Conservation (phyloP, 30 jellyfish, hydroid and myxozoan species). For the Nemopilema nomurai region DNA sequence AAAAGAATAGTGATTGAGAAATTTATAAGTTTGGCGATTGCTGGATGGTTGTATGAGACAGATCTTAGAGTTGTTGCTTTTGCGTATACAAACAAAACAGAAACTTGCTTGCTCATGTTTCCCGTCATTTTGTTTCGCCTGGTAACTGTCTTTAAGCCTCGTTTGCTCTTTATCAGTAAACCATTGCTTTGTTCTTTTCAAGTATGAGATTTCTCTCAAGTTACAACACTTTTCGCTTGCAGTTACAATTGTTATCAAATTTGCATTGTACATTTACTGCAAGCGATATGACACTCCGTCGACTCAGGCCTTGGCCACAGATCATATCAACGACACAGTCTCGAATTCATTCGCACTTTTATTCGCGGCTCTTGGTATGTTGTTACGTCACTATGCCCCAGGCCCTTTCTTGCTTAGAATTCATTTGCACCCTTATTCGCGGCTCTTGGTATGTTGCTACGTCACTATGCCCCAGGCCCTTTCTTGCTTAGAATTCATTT, state of each 20-base stretch:
- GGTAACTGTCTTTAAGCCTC: too few species aligned
- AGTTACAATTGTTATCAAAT: slow-evolving; percentile 62
- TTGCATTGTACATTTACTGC: slow-evolving; percentile 59
- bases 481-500: neutral
- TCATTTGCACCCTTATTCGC: neutral
- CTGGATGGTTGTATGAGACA: too few species aligned
- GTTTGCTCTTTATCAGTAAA: too few species aligned
- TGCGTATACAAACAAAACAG: too few species aligned
- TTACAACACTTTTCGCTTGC: neutral
- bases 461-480: neutral
- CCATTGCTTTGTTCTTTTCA: too few species aligned
- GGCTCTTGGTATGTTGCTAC: neutral
- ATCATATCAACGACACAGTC: slow-evolving; percentile 59
- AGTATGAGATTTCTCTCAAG: neutral
- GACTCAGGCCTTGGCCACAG: slow-evolving; percentile 57
- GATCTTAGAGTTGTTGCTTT: too few species aligned
- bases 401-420: neutral
- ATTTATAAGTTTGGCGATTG: too few species aligned
- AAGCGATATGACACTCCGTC: slow-evolving; percentile 68
- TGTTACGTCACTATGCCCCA: neutral
- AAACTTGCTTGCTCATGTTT: too few species aligned
- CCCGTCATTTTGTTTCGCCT: too few species aligned
- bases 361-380: slow-evolving; percentile 65
- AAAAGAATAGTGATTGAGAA: too few species aligned
- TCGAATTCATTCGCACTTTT: slow-evolving; percentile 65